phyloP scores from a whole-genome alignment of 2,797 vertebrate genomes.

The Liasis olivaceus region DNA sequence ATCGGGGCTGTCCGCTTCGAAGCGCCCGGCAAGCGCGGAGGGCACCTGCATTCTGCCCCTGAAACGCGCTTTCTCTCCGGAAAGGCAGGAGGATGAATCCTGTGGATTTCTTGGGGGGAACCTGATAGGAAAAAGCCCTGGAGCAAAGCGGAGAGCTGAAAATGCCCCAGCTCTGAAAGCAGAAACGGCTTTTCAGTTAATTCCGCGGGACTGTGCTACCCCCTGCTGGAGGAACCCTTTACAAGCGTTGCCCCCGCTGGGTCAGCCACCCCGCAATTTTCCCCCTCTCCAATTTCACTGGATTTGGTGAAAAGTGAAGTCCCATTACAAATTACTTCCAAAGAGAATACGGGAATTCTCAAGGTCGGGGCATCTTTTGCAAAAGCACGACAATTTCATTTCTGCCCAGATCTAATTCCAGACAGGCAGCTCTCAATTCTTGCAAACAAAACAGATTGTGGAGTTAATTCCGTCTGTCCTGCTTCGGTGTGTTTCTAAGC shows the following conservation, averaged over 20 bases:
- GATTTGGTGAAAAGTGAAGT: too few relatives aligned
- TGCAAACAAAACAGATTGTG: neutral
- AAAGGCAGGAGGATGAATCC: too few relatives aligned
- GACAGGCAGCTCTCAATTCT: neutral
- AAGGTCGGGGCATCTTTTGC: neutral
- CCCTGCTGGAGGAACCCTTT: neutral
- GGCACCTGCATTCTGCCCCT: neutral
- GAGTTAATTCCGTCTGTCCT: neutral
- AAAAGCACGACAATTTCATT: neutral
- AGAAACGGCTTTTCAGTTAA: neutral
- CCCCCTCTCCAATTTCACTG: too few relatives aligned
- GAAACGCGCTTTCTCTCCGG: too few relatives aligned
- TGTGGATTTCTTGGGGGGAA: too few relatives aligned
- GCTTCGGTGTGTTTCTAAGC: neutral
- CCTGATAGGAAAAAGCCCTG: too few relatives aligned
- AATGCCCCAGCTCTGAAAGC: too few relatives aligned
- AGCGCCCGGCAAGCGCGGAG: neutral
- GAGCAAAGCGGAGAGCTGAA: too few relatives aligned
- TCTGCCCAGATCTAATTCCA: neutral
- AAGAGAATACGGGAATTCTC: too few relatives aligned
- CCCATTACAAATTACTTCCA: too few relatives aligned
- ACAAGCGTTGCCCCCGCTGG: neutral
- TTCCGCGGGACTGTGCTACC: neutral
- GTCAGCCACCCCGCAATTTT: too few relatives aligned
- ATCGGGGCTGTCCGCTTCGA: neutral